Percentiles rank a stretch among this genome's conserved stretches.
Conservation (phyloP, 1,140 invertebrate genomes). For the Gonioctena quinquepunctata region DNA sequence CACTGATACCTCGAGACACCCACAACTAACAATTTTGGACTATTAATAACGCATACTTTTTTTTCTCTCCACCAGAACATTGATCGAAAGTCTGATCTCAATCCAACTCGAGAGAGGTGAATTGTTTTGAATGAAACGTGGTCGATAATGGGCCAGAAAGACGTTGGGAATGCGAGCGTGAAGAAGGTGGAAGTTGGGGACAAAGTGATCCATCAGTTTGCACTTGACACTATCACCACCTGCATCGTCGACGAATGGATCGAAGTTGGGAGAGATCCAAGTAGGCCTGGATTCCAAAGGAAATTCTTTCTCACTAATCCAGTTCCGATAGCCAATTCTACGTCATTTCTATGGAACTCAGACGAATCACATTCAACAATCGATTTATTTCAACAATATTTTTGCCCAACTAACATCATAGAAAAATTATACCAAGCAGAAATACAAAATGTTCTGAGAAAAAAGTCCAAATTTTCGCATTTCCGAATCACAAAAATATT, state of each 20-base stretch:
- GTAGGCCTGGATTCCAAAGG: not conserved
- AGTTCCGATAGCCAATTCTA: too few relatives aligned
- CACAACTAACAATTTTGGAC: not conserved
- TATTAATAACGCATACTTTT: not conserved
- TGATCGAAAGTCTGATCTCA: slow-evolving; percentile 30
- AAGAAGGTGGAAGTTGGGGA: slow-evolving; percentile 14
- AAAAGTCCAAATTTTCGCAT: too few relatives aligned
- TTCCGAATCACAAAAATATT: too few relatives aligned
- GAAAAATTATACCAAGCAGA: too few relatives aligned
- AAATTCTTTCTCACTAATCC: not conserved
- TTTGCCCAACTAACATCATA: too few relatives aligned
- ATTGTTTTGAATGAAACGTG: slow-evolving; percentile 28
- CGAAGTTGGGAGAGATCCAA: not conserved
- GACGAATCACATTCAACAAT: too few relatives aligned
- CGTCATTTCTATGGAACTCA: too few relatives aligned
- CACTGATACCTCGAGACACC: not conserved
- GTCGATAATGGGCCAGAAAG: not conserved
- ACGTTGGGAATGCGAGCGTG: not conserved
- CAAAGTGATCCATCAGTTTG: slow-evolving; percentile 41
- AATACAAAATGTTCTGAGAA: too few relatives aligned
- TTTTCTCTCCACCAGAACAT: slow-evolving; percentile 22
- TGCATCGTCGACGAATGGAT: slow-evolving; percentile 26
- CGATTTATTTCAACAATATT: too few relatives aligned
- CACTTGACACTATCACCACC: slow-evolving; percentile 46
- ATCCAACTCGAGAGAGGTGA: not conserved